Percentiles rank a stretch among this genome's conserved stretches.
Evolutionary conservation across 2,113 vertebrate species (phyloP).

Genomic region (Archilochus colubris): DNA sequence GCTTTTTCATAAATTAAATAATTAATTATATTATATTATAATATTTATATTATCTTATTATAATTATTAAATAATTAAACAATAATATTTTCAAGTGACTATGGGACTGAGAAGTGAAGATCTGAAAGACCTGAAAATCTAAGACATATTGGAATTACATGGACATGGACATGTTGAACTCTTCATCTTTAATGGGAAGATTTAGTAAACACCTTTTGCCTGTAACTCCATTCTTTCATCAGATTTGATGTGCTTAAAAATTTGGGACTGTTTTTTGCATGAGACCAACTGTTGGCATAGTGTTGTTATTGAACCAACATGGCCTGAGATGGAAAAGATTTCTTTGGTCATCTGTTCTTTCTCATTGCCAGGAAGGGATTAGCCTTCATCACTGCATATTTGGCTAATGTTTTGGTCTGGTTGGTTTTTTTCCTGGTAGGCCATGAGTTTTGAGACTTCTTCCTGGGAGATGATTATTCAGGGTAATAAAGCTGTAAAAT

Average conservation of each 20-base stretch:
- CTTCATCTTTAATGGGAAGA: not conserved
- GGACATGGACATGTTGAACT: not conserved
- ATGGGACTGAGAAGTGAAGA: not conserved
- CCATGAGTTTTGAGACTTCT: not conserved
- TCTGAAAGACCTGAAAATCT: not conserved
- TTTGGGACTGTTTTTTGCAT: not conserved
- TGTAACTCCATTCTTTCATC: not conserved
- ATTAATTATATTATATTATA: no score
- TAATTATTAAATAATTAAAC: no score
- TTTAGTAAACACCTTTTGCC: not conserved
- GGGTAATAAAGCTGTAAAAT: slow-evolving; percentile 34
- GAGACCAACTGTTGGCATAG: not conserved
- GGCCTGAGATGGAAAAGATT: not conserved
- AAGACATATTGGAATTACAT: not conserved
- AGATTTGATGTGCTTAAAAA: not conserved
- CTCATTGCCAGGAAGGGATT: slow-evolving; percentile 10
- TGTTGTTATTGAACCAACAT: not conserved
- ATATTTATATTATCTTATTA: no score
- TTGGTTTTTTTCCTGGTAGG: slow-evolving; percentile 2
- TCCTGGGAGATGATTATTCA: not conserved
- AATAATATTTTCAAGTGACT: not conserved
- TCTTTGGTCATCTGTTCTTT: slow-evolving; percentile 22
- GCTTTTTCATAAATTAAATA: not conserved
- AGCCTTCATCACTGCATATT: slow-evolving; percentile 15
- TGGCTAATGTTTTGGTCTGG: not conserved